A percentile compares a stretch with the other conserved stretches of the same genome.
These are phyloP conservation scores for Eupleurogrammus muticus DNA, from an alignment of 2,797 vertebrate species.

Conservation along the genomic window DNA sequence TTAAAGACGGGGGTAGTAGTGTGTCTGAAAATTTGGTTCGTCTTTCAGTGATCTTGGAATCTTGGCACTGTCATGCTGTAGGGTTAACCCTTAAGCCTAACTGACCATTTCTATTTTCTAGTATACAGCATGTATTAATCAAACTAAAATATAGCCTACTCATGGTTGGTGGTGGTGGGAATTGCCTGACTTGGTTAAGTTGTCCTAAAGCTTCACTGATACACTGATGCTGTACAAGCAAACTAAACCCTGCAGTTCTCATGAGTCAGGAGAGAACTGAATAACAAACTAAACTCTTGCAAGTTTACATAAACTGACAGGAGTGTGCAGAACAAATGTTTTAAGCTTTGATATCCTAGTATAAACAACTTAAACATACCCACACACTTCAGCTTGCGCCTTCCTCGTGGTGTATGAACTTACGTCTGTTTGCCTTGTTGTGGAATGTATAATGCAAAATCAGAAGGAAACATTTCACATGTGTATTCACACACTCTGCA, in stretches of 20 bases:
- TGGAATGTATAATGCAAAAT: background rate
- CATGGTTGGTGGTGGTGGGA: background rate
- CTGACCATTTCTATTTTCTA: slow-evolving; percentile 26
- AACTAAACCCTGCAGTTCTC: background rate
- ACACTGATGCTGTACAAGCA: background rate
- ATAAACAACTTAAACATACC: background rate
- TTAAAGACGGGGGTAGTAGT: background rate
- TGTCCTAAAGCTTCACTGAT: background rate
- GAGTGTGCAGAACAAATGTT: background rate
- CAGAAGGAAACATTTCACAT: background rate
- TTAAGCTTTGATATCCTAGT: background rate
- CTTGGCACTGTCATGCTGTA: slow-evolving; percentile 2
- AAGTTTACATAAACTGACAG: background rate
- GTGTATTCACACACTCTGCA: background rate
- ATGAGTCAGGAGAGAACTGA: background rate
- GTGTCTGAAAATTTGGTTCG: slow-evolving; percentile 7
- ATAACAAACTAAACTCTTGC: background rate
- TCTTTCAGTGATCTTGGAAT: slow-evolving; percentile 6
- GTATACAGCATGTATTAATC: slow-evolving; percentile 44
- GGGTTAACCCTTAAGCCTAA: background rate
- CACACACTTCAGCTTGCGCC: background rate
- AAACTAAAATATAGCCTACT: too few species aligned
- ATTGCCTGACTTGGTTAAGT: slow-evolving; percentile 2
- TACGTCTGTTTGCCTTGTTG: background rate
- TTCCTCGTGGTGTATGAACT: slow-evolving; percentile 6